phyloP scores from a whole-genome alignment of 1,140 invertebrate species.

The Conopomorpha cramerella region DNA sequence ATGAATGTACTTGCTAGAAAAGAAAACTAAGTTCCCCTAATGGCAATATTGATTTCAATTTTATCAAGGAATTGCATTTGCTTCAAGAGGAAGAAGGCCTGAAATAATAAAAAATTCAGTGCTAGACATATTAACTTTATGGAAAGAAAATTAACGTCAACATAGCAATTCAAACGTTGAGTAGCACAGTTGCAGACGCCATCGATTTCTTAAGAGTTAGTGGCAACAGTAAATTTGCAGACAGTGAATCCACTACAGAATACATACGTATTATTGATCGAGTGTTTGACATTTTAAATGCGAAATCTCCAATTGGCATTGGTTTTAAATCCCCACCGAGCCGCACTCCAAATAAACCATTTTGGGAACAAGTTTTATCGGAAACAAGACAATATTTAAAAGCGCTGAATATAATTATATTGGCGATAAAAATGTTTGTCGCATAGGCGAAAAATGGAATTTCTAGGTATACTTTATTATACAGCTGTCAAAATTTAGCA shows the following conservation, averaged over 20 bases:
- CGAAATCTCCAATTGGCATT: background rate
- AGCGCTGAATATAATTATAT: background rate
- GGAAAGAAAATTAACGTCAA: background rate
- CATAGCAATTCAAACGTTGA: background rate
- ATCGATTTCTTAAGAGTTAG: no score
- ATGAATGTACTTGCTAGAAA: no score
- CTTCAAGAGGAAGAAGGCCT: no score
- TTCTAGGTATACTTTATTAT: background rate
- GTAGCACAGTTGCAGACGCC: background rate
- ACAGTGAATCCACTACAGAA: background rate
- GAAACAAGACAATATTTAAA: background rate
- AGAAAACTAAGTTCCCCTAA: no score
- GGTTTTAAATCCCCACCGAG: background rate
- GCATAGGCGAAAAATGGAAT: background rate
- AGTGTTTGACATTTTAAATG: background rate
- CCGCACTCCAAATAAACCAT: background rate
- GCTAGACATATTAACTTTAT: background rate
- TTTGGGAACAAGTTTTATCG: background rate
- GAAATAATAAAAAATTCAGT: background rate
- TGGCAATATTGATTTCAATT: no score
- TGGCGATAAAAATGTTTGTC: no score
- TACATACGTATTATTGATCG: background rate
- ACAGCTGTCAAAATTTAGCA: background rate
- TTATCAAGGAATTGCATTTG: no score
- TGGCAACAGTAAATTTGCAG: background rate